Evolutionary conservation across 2,113 vertebrate genomes (phyloP).

Genomic region (Calonectris borealis): DNA sequence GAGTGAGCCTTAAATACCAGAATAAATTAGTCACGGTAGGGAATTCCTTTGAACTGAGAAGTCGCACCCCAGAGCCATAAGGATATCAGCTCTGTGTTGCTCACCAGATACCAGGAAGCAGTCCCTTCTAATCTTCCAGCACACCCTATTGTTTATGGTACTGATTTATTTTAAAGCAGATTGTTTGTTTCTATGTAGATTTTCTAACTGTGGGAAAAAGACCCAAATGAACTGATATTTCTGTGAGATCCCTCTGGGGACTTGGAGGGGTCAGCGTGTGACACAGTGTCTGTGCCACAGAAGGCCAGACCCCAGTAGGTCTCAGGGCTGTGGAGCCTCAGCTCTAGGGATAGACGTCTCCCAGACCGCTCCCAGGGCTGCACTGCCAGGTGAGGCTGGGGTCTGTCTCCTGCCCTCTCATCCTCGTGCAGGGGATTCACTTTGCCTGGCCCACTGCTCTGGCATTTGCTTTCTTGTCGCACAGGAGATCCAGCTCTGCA

Average conservation of each 20-base stretch:
- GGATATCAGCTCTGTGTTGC: not conserved
- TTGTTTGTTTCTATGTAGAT: constrained; percentile 26
- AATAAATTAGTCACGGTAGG: constrained; percentile 8
- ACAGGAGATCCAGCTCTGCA: not conserved
- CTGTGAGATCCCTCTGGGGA: not conserved
- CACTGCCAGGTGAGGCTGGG: not conserved
- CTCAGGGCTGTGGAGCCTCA: not conserved
- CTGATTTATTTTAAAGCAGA: constrained; percentile 28
- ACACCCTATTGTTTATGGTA: constrained; percentile 5
- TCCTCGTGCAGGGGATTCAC: not conserved
- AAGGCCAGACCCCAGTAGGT: not conserved
- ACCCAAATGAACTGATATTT: not conserved
- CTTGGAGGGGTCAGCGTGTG: not conserved
- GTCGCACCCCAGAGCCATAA: not conserved
- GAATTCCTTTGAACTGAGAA: constrained; percentile 54
- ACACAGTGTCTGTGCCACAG: not conserved
- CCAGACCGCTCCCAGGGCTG: not conserved
- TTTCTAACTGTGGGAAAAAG: constrained; percentile 40
- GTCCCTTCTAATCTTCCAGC: not conserved
- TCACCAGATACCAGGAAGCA: not conserved
- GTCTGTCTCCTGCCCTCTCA: not conserved
- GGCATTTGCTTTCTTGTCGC: not conserved
- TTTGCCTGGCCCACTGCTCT: not conserved
- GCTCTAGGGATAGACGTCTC: not conserved
- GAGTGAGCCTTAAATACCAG: constrained; percentile 10